phyloP scores from a whole-genome alignment of 2,888 invertebrate species.

The Troides aeacus region DNA sequence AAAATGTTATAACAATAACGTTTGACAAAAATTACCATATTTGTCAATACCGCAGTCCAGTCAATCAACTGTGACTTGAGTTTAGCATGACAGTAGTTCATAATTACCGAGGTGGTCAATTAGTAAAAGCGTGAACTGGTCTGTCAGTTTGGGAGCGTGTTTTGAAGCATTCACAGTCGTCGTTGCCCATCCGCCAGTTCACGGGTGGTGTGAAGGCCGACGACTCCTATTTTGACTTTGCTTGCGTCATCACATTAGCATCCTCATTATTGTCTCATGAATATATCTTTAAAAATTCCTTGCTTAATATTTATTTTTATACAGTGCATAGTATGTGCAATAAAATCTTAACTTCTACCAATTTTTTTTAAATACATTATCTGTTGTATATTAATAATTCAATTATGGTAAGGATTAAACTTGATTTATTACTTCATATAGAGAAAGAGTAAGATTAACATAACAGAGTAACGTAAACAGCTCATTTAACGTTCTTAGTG shows the following conservation, averaged over 20 bases:
- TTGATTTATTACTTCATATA: too few species aligned
- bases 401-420: too few species aligned
- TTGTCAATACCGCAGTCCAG: conserved; percentile 51
- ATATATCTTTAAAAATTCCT: conserved; percentile 56
- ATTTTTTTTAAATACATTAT: background rate
- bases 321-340: conserved; percentile 3
- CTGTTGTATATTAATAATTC: too few species aligned
- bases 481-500: too few species aligned
- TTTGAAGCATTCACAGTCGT: conserved; percentile 41
- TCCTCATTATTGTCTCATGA: conserved; percentile 67
- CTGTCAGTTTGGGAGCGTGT: conserved; percentile 70
- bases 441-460: too few species aligned
- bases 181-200: conserved; percentile 44
- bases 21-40: conserved; percentile 49
- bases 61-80: conserved; percentile 64
- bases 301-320: conserved; percentile 37
- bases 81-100: conserved; percentile 60
- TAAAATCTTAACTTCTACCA: conserved; percentile 3
- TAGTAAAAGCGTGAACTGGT: conserved; percentile 72
- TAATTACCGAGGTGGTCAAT: conserved; percentile 71
- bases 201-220: conserved; percentile 68
- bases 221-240: conserved; percentile 58
- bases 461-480: too few species aligned
- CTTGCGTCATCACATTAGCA: conserved; percentile 65
- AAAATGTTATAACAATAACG: conserved; percentile 30